Conservation (phyloP, 1,140 invertebrate genomes). For the Magallana gigas region DNA sequence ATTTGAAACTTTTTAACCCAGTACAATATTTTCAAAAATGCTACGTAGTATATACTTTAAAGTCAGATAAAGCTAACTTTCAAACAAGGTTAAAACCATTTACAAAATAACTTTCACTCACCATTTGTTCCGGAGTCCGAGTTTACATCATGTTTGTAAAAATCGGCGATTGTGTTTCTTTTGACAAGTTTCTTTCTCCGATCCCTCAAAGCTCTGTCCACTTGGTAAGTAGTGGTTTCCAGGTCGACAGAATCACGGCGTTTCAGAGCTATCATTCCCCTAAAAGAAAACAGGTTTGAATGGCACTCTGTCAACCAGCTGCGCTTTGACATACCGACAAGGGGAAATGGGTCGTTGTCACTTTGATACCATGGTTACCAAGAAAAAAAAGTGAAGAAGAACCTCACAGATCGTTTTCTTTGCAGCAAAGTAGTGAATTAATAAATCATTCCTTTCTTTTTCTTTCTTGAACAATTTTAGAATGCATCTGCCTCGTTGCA, state of each 20-base stretch:
- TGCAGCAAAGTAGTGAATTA: too few species aligned
- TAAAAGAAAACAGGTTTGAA: not conserved
- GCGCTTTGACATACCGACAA: not conserved
- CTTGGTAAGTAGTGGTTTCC: slow-evolving; percentile 49
- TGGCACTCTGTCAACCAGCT: not conserved
- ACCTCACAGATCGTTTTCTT: too few species aligned
- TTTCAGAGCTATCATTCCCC: not conserved
- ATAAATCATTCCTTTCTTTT: too few species aligned
- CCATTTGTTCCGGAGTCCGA: not conserved
- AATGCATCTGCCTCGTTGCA: too few species aligned
- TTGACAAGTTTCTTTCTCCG: slow-evolving; percentile 52
- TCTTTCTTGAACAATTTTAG: too few species aligned
- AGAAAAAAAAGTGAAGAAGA: not conserved
- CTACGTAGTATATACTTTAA: too few species aligned
- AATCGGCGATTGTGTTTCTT: slow-evolving; percentile 54
- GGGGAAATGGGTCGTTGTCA: not conserved
- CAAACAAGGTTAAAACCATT: too few species aligned
- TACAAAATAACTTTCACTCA: not conserved
- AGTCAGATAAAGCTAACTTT: too few species aligned
- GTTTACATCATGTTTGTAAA: slow-evolving; percentile 45
- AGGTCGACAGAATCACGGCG: slow-evolving; percentile 45
- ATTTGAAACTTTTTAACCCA: too few species aligned
- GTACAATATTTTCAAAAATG: too few species aligned
- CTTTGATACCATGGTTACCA: not conserved
- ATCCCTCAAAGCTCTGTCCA: slow-evolving; percentile 46